Conservation (phyloP, 2,797 vertebrate species). For the Mormyrus proboscirostris region DNA sequence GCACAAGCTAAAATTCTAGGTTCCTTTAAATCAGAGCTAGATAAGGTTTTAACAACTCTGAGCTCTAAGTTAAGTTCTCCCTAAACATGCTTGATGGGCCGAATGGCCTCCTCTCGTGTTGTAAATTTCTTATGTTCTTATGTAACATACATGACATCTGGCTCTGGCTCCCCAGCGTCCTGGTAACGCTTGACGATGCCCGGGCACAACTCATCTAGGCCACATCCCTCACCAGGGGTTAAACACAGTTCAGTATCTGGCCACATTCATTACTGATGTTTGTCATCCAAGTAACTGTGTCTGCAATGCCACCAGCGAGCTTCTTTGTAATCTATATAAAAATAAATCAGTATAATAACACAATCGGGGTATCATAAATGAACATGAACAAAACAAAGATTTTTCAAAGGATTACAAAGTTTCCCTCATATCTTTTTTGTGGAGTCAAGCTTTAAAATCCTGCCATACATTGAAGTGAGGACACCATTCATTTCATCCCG, state of each 20-base stretch:
- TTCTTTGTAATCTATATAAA: slow-evolving; percentile 29
- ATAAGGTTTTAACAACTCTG: no score
- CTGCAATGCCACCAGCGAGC: slow-evolving; percentile 24
- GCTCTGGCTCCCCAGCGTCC: no score
- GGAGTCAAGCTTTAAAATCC: background rate
- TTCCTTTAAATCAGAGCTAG: no score
- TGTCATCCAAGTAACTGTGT: slow-evolving; percentile 31
- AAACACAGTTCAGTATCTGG: background rate
- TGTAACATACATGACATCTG: no score
- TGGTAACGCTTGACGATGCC: background rate
- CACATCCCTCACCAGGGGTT: background rate
- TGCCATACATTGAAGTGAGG: background rate
- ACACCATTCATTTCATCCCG: background rate
- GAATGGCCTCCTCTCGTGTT: no score
- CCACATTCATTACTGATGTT: slow-evolving; percentile 18
- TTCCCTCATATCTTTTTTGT: background rate
- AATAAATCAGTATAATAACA: background rate
- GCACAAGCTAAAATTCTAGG: no score
- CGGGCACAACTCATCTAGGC: background rate
- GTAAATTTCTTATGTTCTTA: no score
- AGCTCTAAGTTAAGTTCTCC: no score
- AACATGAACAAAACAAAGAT: background rate
- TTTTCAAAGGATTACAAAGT: background rate
- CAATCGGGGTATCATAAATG: background rate
- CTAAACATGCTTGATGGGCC: no score